These are phyloP conservation scores for Nasonia oneida DNA, from an alignment of 2,888 invertebrate species.

Conservation along the genomic window DNA sequence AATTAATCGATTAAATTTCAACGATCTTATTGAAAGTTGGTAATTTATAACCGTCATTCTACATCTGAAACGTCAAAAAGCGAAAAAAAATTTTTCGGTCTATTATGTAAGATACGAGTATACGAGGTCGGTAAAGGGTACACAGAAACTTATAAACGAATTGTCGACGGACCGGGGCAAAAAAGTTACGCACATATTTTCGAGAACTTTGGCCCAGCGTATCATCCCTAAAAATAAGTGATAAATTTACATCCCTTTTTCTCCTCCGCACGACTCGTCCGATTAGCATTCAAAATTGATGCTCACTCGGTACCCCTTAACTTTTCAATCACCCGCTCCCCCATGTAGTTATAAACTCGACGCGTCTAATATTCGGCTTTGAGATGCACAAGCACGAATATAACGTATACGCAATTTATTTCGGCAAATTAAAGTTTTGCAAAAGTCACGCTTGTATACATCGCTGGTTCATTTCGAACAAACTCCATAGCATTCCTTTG, in stretches of 20 bases:
- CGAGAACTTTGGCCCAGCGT: background rate
- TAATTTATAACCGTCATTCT: background rate
- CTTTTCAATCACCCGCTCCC: background rate
- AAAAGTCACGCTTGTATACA: background rate
- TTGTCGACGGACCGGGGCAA: background rate
- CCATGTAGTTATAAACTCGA: background rate
- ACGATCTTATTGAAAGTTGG: background rate
- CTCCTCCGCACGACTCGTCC: background rate
- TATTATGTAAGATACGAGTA: no score
- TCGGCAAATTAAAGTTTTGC: background rate
- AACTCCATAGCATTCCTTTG: background rate
- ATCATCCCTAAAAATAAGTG: no score
- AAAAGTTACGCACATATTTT: background rate
- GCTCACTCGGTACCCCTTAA: background rate
- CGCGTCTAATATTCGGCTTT: background rate
- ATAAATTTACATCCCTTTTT: background rate
- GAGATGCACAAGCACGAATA: background rate
- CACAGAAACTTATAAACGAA: background rate
- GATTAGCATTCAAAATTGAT: background rate
- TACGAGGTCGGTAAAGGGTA: background rate
- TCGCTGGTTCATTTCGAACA: background rate
- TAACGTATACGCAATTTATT: background rate
- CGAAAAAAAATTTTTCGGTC: background rate
- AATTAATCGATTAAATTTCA: conserved; percentile 4
- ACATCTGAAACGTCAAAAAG: no score